Conservation (phyloP, 2,888 invertebrate species). For the Heliothis peltigera region DNA sequence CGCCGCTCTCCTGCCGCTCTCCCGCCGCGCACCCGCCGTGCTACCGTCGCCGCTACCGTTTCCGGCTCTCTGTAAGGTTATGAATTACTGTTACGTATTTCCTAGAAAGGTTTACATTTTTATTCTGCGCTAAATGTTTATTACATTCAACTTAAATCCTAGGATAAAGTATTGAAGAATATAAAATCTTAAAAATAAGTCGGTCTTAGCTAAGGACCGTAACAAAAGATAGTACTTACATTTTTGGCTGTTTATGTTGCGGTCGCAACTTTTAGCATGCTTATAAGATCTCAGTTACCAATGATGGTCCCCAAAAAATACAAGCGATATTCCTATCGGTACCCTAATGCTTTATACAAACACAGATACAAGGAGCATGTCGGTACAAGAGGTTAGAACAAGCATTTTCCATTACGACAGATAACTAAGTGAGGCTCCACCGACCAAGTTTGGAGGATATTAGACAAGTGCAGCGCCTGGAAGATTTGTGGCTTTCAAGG, state of each 20-base stretch:
- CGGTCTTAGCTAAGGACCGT: too few relatives aligned
- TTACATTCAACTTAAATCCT: neutral
- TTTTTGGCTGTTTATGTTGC: too few relatives aligned
- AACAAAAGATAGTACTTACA: too few relatives aligned
- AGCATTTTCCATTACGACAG: constrained; percentile 55
- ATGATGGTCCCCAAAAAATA: constrained; percentile 10
- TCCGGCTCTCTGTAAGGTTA: constrained; percentile 54
- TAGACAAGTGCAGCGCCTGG: constrained; percentile 36
- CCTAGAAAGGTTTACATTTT: constrained; percentile 12
- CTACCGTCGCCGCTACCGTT: constrained; percentile 52
- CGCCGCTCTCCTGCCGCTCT: constrained; percentile 51
- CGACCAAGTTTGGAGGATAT: constrained; percentile 36
- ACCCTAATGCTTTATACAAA: constrained; percentile 43
- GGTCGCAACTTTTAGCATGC: too few relatives aligned
- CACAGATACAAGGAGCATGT: constrained; percentile 24
- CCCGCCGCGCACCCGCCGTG: constrained; percentile 44
- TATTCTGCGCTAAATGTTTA: neutral
- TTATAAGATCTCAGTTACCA: neutral
- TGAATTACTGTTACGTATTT: constrained; percentile 49
- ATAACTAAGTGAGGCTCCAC: constrained; percentile 43
- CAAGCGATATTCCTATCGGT: constrained; percentile 41
- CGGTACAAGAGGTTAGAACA: constrained; percentile 42
- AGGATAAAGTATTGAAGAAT: neutral
- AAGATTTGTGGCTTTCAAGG: constrained; percentile 30
- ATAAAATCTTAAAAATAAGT: too few relatives aligned